Evolutionary conservation across 2,797 vertebrate genomes (phyloP), one percentile per base, ranked within the genome.

Genomic region (Neosalanx taihuensis): DNA sequence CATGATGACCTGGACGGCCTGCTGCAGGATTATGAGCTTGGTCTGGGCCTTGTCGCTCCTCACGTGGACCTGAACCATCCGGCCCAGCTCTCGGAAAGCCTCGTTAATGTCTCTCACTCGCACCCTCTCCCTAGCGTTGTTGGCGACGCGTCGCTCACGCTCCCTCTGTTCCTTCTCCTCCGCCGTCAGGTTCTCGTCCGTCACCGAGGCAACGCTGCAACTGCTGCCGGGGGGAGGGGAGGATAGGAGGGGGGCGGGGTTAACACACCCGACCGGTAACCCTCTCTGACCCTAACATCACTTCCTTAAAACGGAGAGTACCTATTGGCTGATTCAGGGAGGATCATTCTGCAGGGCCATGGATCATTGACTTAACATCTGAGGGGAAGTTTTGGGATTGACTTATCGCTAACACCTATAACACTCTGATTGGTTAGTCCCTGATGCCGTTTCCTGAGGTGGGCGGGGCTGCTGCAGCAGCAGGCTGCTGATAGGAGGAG

Each of bases 1-100:
- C 92, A 98, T 92, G 91, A 99, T 99, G 93, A 99, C 96, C 95
- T 98, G 97, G 86, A 97, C 96, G 72, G 97, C 97, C 93, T 99
- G 97, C 86, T 99, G 97, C 75, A 99, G 94, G 93, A 99, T 99
- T 92, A 97, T 90, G 89, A 99, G 95, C 89, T 99, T 99, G 94
- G 97, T 99, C 94, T 98, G 97, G 84, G 97, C 97, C 92, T 98
- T 99, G 95, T 99, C 97, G 87, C 94, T 97, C 93, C 97, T 96
- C 93, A 98, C 92, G 92, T 99, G 97, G 91, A 96, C 91, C 94
- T 99, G 97, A 92, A 93, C 94, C 96, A 99, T 98, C 89, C 96
- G 96, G 92, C 97, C 97, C 93, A 99, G 94, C 83, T 99, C 97
- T 90, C 97, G 96, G 96, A 99, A 99, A 91, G 97, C 97, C 92